Base-by-base conservation (phyloP, 2,797 vertebrate genomes). In the Toxotes lorentzi region DNA sequence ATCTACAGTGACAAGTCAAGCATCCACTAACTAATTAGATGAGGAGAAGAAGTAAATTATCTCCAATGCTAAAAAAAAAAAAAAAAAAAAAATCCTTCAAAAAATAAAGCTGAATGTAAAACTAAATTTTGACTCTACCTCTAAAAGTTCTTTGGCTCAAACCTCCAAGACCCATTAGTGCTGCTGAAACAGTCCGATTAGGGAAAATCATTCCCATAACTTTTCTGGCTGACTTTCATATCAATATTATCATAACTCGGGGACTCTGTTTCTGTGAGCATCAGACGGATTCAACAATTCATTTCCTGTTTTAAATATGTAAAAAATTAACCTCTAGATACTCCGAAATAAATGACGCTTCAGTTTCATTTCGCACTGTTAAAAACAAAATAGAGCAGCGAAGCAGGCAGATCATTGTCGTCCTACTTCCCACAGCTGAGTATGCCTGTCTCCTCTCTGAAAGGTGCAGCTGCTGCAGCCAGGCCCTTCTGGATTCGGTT, bases 201-300 rank as follows among this genome's bases (percentile, higher is more conserved):
- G 24, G 40, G 32, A 88, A 82, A 82, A 91, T 88, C 64, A 54
- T 62, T 50, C 58, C 17, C 70, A 54, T 86, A 88, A 81, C 82
- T 45, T 34, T 38, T 41, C n/a, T 56, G 17, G n/a, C n/a, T 51
- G 72, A 89, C 83, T 86, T 63, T 85, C 68, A 87, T 77, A 84
- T 84, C 47, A 66, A 60, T 73, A 47, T 47, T 65, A 84, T 81
- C 75, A 92, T 89, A 85, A 86, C 62, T 89, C 77, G 82, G 68
- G 41, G 51, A 61, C 85, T 70, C 68, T 14, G 2, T 54, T 47
- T 35, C 10, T 59, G 10, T 4, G 19, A 40, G 2, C 21, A 34
- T 67, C 4, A 35, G 14, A 57, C 4, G 23, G 27, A 74, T 17
- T 51, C 2, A 58, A 14, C 54, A 76, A 7, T 74, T 43, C 7